phyloP scores from a whole-genome alignment of 2,113 vertebrate species.

The Corvus cornix region DNA sequence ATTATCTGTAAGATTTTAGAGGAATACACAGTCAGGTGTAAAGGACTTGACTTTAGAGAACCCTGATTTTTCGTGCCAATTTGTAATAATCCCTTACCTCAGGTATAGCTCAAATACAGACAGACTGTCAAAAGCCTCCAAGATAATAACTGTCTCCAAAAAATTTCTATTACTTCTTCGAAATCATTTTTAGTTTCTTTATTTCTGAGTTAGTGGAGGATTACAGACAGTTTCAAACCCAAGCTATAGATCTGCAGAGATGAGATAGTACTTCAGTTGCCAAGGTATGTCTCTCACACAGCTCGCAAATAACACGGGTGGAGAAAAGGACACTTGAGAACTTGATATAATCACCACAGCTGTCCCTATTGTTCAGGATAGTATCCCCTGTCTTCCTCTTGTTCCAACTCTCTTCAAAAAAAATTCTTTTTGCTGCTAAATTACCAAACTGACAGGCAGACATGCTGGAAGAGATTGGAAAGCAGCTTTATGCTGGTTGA shows the following conservation, averaged over 20 bases:
- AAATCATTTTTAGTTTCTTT: neutral
- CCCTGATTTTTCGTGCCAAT: neutral
- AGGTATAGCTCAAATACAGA: neutral
- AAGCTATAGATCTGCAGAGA: neutral
- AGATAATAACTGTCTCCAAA: neutral
- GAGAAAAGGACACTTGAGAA: neutral
- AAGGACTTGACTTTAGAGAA: neutral
- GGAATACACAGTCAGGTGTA: neutral
- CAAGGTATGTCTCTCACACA: neutral
- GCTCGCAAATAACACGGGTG: neutral
- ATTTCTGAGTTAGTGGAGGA: neutral
- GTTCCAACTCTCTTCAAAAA: neutral
- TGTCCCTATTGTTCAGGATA: neutral
- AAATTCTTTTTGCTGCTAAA: neutral
- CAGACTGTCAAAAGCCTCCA: neutral
- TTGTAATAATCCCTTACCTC: neutral
- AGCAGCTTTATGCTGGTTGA: neutral
- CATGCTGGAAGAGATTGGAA: neutral
- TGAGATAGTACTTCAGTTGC: neutral
- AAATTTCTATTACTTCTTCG: neutral
- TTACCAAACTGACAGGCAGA: neutral
- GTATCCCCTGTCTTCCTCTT: neutral
- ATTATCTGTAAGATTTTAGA: neutral
- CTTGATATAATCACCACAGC: neutral
- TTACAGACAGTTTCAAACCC: neutral